Evolutionary conservation across 2,797 vertebrate genomes (phyloP).

Genomic region (Decapterus maruadsi): DNA sequence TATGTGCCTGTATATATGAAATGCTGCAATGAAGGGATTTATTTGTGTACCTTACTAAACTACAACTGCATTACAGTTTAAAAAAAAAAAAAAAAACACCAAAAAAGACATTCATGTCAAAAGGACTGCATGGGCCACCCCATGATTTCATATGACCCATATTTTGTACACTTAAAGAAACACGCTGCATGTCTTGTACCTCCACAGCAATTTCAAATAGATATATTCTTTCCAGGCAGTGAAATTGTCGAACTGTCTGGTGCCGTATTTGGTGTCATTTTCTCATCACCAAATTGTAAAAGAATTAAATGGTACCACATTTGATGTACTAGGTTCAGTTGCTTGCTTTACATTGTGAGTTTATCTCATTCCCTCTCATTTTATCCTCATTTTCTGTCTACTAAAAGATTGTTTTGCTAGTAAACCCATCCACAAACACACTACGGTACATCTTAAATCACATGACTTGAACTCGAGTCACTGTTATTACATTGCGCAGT

Average conservation of each 20-base stretch:
- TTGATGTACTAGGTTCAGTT: slow-evolving; percentile 61
- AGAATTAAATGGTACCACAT: slow-evolving; percentile 80
- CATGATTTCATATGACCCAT: slow-evolving; percentile 70
- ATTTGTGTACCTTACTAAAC: slow-evolving; percentile 84
- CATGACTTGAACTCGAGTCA: slow-evolving; percentile 72
- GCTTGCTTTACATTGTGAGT: slow-evolving; percentile 46
- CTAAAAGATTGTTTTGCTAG: slow-evolving; percentile 60
- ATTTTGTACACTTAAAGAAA: slow-evolving; percentile 81
- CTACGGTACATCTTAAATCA: slow-evolving; percentile 75
- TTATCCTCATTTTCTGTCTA: slow-evolving; percentile 34
- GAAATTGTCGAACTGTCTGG: slow-evolving; percentile 60
- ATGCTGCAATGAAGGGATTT: slow-evolving; percentile 73
- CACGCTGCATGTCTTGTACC: slow-evolving; percentile 80
- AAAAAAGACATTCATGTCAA: slow-evolving; percentile 83
- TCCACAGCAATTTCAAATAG: slow-evolving; percentile 74
- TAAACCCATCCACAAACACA: slow-evolving; percentile 73
- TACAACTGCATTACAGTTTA: slow-evolving; percentile 81
- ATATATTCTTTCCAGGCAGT: slow-evolving; percentile 67
- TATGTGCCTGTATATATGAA: slow-evolving; percentile 18
- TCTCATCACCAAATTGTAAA: slow-evolving; percentile 68
- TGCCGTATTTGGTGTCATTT: slow-evolving; percentile 58
- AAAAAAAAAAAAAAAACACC: slow-evolving; percentile 67
- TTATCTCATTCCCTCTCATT: slow-evolving; percentile 17
- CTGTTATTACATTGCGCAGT: slow-evolving; percentile 72
- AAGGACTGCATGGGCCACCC: slow-evolving; percentile 71